Evolutionary conservation across 2,113 vertebrate genomes (phyloP).

Genomic region (Larimichthys crocea): DNA sequence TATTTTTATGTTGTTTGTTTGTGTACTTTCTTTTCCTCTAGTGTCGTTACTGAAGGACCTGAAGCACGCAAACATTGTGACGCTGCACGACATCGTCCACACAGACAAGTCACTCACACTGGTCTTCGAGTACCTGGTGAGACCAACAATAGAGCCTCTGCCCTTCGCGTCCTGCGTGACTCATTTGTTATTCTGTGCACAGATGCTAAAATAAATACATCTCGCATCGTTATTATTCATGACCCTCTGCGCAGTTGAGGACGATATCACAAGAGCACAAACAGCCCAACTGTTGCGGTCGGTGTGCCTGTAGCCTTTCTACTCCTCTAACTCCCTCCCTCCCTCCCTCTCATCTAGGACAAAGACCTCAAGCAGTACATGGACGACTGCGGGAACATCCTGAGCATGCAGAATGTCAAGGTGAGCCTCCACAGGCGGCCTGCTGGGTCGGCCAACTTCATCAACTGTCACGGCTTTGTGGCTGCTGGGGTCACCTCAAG

Average conservation of each 20-base stretch:
- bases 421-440: conserved; percentile 73
- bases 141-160: conserved; percentile 39
- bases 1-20: neutral
- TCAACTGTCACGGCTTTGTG: conserved; percentile 30
- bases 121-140: conserved; percentile 97
- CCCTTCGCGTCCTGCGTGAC: conserved; percentile 18
- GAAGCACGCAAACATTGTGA: conserved; percentile 98
- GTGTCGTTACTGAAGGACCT: conserved; percentile 97
- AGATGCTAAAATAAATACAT: conserved; percentile 42
- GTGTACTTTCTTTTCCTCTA: conserved; percentile 56
- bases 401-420: conserved; percentile 93
- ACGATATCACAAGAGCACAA: neutral
- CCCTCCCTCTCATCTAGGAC: conserved; percentile 79
- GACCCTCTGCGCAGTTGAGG: conserved; percentile 21
- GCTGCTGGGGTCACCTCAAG: neutral
- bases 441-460: conserved; percentile 45
- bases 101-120: conserved; percentile 97
- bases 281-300: conserved; percentile 33
- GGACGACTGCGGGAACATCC: conserved; percentile 92
- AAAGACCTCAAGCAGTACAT: conserved; percentile 95
- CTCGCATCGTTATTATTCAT: conserved; percentile 62
- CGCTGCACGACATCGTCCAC: conserved; percentile 95
- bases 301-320: conserved; percentile 6
- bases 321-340: neutral
- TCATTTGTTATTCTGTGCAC: conserved; percentile 28